phyloP scores from a whole-genome alignment of 1,140 invertebrate species.

The Trichogramma pretiosum region DNA sequence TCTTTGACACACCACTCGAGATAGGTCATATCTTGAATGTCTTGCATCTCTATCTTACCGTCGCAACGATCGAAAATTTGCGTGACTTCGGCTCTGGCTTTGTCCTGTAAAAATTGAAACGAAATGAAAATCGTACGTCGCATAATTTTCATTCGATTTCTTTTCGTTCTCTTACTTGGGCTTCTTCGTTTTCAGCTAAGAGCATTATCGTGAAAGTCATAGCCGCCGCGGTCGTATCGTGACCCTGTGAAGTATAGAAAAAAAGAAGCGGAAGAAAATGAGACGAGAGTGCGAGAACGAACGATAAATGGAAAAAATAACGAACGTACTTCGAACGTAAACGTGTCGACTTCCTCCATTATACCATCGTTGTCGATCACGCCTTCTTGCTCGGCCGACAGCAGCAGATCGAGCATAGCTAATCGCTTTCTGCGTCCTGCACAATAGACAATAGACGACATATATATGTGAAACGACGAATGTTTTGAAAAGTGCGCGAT shows the following conservation, averaged over 20 bases:
- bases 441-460: no score
- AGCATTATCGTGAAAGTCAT: conserved; percentile 53
- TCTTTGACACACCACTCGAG: conserved; percentile 59
- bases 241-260: conserved; percentile 39
- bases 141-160: background rate
- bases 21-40: conserved; percentile 34
- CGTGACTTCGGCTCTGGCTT: conserved; percentile 24
- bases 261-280: background rate
- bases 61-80: conserved; percentile 14
- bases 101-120: conserved; percentile 22
- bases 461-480: no score
- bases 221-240: conserved; percentile 63
- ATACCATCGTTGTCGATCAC: conserved; percentile 55
- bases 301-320: background rate
- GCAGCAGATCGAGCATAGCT: conserved; percentile 75
- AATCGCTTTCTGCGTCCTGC: conserved; percentile 47
- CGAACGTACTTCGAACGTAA: conserved; percentile 62
- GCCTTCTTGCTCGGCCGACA: conserved; percentile 50
- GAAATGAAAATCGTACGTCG: conserved; percentile 9
- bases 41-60: conserved; percentile 18
- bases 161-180: conserved; percentile 47
- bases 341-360: conserved; percentile 74
- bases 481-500: no score
- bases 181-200: conserved; percentile 51
- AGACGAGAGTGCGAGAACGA: conserved; percentile 3